These are phyloP conservation scores for Struthidea cinerea DNA, from an alignment of 2,113 vertebrate species.

Conservation along the genomic window DNA sequence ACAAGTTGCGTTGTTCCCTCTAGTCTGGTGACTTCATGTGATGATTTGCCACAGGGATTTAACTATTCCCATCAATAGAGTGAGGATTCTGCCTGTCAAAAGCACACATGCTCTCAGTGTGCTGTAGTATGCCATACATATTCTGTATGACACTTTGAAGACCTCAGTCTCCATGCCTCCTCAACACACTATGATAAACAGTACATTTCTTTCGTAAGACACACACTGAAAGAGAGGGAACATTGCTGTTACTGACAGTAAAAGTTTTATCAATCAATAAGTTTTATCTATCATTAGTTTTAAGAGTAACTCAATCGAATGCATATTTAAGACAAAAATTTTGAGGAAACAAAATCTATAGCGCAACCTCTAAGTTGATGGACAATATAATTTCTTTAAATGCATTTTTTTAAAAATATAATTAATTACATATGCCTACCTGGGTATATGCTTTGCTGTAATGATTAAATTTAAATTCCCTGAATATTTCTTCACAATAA, in stretches of 20 bases:
- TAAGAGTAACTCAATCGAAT: background rate
- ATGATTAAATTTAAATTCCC: background rate
- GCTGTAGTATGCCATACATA: background rate
- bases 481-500: background rate
- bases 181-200: background rate
- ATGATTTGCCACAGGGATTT: background rate
- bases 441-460: background rate
- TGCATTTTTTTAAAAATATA: accelerated
- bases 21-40: background rate
- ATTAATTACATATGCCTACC: background rate
- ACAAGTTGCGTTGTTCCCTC: background rate
- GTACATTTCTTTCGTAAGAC: background rate
- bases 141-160: background rate
- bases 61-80: background rate
- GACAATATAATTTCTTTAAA: background rate
- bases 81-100: background rate
- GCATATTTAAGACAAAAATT: background rate
- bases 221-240: background rate
- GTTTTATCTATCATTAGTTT: background rate
- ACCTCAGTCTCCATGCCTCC: background rate
- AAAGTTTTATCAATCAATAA: background rate
- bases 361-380: background rate
- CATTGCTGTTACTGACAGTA: background rate
- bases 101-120: accelerated
- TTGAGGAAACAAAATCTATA: background rate